Evolutionary conservation across 2,797 vertebrate genomes (phyloP).

Genomic region (Rousettus madagascariensis): DNA sequence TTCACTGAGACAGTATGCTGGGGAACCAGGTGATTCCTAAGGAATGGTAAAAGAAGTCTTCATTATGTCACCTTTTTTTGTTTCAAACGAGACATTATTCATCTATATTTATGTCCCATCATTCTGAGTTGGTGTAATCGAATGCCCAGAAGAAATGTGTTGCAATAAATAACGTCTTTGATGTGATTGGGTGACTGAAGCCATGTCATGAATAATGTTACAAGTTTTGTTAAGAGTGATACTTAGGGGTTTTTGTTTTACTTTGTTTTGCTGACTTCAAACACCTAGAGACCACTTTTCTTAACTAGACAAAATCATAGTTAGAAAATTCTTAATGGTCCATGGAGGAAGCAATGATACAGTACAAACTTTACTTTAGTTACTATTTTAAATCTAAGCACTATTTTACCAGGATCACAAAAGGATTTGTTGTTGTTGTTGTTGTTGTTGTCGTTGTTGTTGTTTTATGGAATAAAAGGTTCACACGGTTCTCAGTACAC

Average conservation of each 20-base stretch:
- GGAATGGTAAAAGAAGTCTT: neutral
- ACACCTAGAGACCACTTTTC: slow-evolving; percentile 53
- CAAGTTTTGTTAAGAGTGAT: slow-evolving; percentile 18
- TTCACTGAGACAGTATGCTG: neutral
- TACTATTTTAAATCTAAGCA: slow-evolving; percentile 70
- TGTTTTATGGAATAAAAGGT: slow-evolving; percentile 39
- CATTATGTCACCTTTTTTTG: neutral
- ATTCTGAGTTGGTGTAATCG: neutral
- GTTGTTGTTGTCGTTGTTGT: neutral
- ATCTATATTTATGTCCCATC: neutral
- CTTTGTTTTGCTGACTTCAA: slow-evolving; percentile 8
- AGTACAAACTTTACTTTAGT: slow-evolving; percentile 37
- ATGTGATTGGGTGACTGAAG: neutral
- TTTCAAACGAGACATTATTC: slow-evolving; percentile 1
- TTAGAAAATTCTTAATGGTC: slow-evolving; percentile 33
- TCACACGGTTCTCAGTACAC: slow-evolving; percentile 15
- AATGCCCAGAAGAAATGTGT: neutral
- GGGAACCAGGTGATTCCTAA: neutral
- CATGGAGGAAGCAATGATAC: neutral
- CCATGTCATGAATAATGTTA: neutral
- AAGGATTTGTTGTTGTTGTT: neutral
- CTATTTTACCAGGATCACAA: slow-evolving; percentile 58
- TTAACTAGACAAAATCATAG: slow-evolving; percentile 52
- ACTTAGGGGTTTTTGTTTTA: neutral
- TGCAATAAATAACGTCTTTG: neutral